A percentile compares a stretch with the other conserved stretches of the same genome.
phyloP scores from a whole-genome alignment of 2,797 vertebrate genomes.

The Perodicticus potto region DNA sequence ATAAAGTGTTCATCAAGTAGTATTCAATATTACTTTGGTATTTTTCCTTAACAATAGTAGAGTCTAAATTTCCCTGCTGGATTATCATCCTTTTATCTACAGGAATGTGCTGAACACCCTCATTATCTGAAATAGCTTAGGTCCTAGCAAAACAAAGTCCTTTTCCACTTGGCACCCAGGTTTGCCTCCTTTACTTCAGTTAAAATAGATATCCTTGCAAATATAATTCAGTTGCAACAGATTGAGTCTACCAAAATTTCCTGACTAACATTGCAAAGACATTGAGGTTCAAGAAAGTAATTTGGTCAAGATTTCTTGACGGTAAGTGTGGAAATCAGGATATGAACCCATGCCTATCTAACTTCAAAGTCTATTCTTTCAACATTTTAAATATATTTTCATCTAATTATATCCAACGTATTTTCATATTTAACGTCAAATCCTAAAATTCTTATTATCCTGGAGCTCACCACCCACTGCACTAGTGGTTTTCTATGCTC shows the following conservation, averaged over 20 bases:
- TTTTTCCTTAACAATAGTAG: neutral
- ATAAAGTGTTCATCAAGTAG: neutral
- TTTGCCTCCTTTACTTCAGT: conserved; percentile 1
- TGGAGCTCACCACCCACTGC: neutral
- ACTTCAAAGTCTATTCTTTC: neutral
- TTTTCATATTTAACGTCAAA: conserved; percentile 46
- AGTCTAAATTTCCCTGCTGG: neutral
- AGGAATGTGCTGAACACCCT: neutral
- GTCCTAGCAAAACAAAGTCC: neutral
- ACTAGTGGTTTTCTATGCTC: neutral
- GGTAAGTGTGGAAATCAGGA: neutral
- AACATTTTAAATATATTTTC: neutral
- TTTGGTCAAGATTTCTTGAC: neutral
- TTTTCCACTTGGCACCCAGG: neutral
- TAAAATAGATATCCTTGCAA: neutral
- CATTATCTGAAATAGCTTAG: neutral
- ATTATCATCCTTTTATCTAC: neutral
- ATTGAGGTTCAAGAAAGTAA: neutral
- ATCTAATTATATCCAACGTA: no score
- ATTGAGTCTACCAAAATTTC: neutral
- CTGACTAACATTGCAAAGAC: neutral
- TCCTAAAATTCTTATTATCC: neutral
- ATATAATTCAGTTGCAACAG: neutral
- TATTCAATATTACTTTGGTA: neutral
- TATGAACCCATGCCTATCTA: neutral